phyloP scores from a whole-genome alignment of 92 coral and sea anemone genomes.

The Nematostella vectensis region DNA sequence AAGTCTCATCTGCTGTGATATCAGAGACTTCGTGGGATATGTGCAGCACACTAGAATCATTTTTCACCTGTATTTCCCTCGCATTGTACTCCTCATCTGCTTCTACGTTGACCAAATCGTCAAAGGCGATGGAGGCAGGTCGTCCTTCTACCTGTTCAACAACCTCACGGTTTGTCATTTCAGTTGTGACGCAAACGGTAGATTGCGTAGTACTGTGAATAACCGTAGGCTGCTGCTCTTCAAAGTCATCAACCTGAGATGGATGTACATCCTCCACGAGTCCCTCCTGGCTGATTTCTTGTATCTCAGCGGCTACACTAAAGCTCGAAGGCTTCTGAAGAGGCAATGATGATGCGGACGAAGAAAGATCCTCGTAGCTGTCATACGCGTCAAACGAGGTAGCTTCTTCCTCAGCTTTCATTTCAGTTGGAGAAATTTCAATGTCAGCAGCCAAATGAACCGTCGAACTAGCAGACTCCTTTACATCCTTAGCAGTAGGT shows the following conservation, averaged over 20 bases:
- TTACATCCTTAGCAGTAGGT: background rate
- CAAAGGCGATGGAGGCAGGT: slow-evolving; percentile 3
- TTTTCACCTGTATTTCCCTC: background rate
- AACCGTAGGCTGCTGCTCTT: slow-evolving; percentile 21
- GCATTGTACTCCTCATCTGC: background rate
- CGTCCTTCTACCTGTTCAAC: slow-evolving; percentile 6
- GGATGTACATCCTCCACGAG: slow-evolving; percentile 25
- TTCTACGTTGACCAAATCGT: slow-evolving; percentile 8
- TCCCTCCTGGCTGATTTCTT: slow-evolving; percentile 12
- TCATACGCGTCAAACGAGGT: slow-evolving; percentile 8
- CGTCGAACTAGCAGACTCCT: background rate
- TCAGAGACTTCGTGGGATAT: background rate
- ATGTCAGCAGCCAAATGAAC: slow-evolving; percentile 18
- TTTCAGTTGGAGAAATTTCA: slow-evolving; percentile 5
- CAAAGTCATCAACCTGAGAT: slow-evolving; percentile 4
- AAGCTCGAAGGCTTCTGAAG: slow-evolving; percentile 15
- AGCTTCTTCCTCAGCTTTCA: slow-evolving; percentile 17
- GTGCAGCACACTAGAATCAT: background rate
- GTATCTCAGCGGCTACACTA: slow-evolving; percentile 18
- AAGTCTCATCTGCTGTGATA: background rate
- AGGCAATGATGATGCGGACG: slow-evolving; percentile 6
- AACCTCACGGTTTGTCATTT: slow-evolving; percentile 12
- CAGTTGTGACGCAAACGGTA: slow-evolving; percentile 24
- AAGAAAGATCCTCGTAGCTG: slow-evolving; percentile 23
- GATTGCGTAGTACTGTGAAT: slow-evolving; percentile 17